Percentiles rank a stretch among this genome's conserved stretches.
These are phyloP conservation scores for Anguilla pacifica DNA, from an alignment of 2,797 vertebrate genomes.

Conservation along the genomic window DNA sequence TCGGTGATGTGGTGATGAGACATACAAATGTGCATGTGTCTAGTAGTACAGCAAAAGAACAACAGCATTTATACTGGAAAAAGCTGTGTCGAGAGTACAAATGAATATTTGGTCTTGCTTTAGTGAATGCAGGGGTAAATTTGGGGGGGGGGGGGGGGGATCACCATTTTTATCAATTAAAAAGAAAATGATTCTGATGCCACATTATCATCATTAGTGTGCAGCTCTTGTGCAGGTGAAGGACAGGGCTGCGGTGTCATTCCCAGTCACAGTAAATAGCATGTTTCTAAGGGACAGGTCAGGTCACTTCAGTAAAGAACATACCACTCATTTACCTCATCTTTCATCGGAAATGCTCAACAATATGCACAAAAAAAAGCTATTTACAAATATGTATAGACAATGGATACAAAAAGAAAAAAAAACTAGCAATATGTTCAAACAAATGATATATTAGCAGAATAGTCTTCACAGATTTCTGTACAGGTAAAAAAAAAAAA, in stretches of 20 bases:
- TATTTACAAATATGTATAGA: background rate
- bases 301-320: background rate
- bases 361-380: background rate
- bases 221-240: background rate
- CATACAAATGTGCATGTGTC: background rate
- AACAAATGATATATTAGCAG: background rate
- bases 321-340: background rate
- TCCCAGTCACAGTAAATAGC: background rate
- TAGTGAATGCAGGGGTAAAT: background rate
- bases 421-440: background rate
- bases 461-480: conserved; percentile 2
- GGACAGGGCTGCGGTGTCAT: background rate
- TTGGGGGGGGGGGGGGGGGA: too few species aligned
- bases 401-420: background rate
- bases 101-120: background rate
- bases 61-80: background rate
- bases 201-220: background rate
- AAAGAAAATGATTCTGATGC: background rate
- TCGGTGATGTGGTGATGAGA: background rate
- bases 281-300: background rate
- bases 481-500: background rate
- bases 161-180: too few species aligned
- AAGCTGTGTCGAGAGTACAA: background rate
- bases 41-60: background rate
- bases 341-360: background rate